Evolutionary conservation across 2,888 invertebrate species (phyloP), one percentile per base, ranked within the genome.

Genomic region (Furcula furcula): DNA sequence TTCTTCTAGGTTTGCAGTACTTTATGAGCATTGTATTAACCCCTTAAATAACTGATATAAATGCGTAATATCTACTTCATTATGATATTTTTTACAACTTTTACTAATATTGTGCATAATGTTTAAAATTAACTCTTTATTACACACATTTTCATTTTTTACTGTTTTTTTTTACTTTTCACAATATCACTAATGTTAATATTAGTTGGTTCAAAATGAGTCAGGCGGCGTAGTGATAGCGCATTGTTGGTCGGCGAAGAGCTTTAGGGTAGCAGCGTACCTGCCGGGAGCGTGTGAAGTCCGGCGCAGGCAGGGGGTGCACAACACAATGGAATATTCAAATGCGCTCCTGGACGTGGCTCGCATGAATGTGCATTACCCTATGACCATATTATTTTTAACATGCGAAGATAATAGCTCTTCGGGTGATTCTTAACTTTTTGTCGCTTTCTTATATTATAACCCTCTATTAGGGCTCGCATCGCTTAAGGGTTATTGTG

Each of bases 371-470:
- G 81, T 82, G 60, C 82, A 79, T 76, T 82, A 81, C 88, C 84
- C 87, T 83, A 87, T 83, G 85, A 84, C 86, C 86, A 78, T 85
- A 87, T 87, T 87, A 87, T 88, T 88, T 88, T 82, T 86, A 87
- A 79, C 83, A 79, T 82, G 69, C 71, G 67, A 84, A 86, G 88
- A 88, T 88, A 88, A 88, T 87, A 72, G 84, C 79, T 76, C 82
- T 87, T 87, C 88, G 87, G 83, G 83, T 81, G 85, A 88, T 85
- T 87, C 82, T 81, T 82, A 86, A 83, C 85, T 86, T 85, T 86
- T 85, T 83, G 76, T 80, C 64, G 76, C 74, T 75, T 82, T 77
- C 82, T 85, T 83, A 67, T 63, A 56, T 51, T 45, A n/a, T 57
- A 62, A 76, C 80, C 84, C 79, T 80, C 83, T 80, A 79, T 80